These are phyloP conservation scores for Poeciliopsis presidionis DNA, from an alignment of 2,797 vertebrate species.

Conservation along the genomic window DNA sequence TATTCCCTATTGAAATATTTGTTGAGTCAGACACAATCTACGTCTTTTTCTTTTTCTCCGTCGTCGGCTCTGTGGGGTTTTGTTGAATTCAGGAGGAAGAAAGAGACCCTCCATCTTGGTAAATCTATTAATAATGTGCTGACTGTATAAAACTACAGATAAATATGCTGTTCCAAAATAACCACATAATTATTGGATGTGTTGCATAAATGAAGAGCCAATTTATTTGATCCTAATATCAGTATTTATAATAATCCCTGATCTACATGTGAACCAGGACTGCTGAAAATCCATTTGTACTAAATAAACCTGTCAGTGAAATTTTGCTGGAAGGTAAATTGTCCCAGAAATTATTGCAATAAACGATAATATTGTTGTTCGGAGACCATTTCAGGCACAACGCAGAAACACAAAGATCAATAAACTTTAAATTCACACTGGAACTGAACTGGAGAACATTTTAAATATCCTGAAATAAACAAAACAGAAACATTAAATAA, in stretches of 20 bases:
- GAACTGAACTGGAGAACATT: too few relatives aligned
- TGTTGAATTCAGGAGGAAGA: constrained; percentile 25
- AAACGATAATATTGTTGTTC: too few relatives aligned
- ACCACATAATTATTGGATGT: not conserved
- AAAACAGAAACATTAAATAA: too few relatives aligned
- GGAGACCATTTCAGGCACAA: too few relatives aligned
- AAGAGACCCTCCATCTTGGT: constrained; percentile 5
- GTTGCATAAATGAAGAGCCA: not conserved
- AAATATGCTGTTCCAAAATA: constrained; percentile 1
- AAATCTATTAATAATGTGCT: constrained; percentile 24
- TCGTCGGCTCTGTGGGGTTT: constrained; percentile 24
- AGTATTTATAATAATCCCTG: not conserved
- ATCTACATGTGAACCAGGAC: not conserved
- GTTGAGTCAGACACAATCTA: constrained; percentile 45
- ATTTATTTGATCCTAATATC: not conserved
- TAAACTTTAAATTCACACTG: not conserved
- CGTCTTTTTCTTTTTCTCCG: constrained; percentile 20
- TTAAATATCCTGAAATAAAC: too few relatives aligned
- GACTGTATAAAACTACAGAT: constrained; percentile 13
- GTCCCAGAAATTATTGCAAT: too few relatives aligned
- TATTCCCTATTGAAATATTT: constrained; percentile 52
- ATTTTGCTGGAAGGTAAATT: too few relatives aligned
- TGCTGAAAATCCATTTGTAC: not conserved
- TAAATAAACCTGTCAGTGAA: too few relatives aligned
- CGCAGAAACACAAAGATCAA: too few relatives aligned